Evolutionary conservation across 2,888 invertebrate species (phyloP).

Genomic region (Dicycla oo): DNA sequence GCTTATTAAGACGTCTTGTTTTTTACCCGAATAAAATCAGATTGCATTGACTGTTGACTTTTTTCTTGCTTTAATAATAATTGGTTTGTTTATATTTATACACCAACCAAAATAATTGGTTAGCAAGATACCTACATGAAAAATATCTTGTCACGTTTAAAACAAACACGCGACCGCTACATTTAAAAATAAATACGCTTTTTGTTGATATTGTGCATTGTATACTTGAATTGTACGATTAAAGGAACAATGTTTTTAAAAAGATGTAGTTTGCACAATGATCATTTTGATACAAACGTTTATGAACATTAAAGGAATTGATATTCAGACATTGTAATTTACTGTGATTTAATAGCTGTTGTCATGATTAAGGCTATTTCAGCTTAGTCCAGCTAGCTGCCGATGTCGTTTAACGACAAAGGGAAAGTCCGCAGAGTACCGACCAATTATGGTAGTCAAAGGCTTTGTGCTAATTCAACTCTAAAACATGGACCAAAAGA

Average conservation of each 20-base stretch:
- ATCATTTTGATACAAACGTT: neutral
- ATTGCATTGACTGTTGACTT: constrained; percentile 14
- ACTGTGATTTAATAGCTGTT: neutral
- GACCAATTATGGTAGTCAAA: neutral
- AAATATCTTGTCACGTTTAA: neutral
- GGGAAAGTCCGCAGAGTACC: neutral
- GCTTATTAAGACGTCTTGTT: constrained; percentile 61
- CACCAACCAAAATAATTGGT: constrained; percentile 31
- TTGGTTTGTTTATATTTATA: constrained; percentile 10
- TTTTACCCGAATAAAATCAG: constrained; percentile 48
- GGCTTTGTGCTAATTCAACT: neutral
- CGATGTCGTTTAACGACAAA: neutral
- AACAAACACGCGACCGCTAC: neutral
- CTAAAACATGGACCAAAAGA: neutral
- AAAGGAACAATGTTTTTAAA: neutral
- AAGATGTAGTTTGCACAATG: neutral
- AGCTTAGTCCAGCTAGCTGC: neutral
- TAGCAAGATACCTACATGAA: constrained; percentile 4
- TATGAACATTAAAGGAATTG: neutral
- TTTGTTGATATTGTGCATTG: constrained; percentile 19
- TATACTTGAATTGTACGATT: neutral
- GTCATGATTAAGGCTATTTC: neutral
- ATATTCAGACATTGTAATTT: neutral
- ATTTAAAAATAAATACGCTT: neutral
- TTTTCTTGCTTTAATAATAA: constrained; percentile 5